A percentile compares a stretch with the other conserved stretches of the same genome.
Conservation (phyloP, 2,888 invertebrate genomes). For the Abrostola triplasia region DNA sequence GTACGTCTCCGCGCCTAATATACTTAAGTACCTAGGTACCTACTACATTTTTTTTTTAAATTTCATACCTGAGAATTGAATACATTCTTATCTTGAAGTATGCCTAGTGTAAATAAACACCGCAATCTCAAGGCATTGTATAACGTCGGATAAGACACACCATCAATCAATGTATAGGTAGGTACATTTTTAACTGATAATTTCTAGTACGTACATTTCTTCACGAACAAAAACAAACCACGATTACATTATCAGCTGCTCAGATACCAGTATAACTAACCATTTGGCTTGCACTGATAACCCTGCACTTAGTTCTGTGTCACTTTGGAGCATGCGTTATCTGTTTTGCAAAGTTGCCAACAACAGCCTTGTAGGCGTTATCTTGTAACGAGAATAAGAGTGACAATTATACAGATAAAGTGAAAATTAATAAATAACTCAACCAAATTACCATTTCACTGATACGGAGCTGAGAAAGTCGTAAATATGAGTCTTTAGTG, state of each 20-base stretch:
- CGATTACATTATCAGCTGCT: slow-evolving; percentile 69
- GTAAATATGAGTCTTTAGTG: slow-evolving; percentile 48
- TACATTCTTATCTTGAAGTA: not conserved
- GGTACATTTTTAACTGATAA: slow-evolving; percentile 28
- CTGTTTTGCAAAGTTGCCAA: slow-evolving; percentile 77
- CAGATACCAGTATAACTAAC: slow-evolving; percentile 68
- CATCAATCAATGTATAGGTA: slow-evolving; percentile 10
- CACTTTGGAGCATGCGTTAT: slow-evolving; percentile 68
- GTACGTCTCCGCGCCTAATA: no score
- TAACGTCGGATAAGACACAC: slow-evolving; percentile 11
- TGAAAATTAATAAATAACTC: slow-evolving; percentile 66
- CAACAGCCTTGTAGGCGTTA: slow-evolving; percentile 61
- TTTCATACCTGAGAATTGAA: not conserved
- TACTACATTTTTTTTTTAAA: no score
- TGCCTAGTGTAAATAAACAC: not conserved
- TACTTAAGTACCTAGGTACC: no score
- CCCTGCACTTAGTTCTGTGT: slow-evolving; percentile 76
- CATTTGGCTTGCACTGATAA: slow-evolving; percentile 78
- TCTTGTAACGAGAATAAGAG: slow-evolving; percentile 65
- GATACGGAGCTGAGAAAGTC: slow-evolving; percentile 46
- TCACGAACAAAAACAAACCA: slow-evolving; percentile 62
- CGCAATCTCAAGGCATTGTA: slow-evolving; percentile 15
- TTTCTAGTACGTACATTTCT: slow-evolving; percentile 24
- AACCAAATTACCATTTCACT: slow-evolving; percentile 52
- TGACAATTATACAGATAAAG: slow-evolving; percentile 57